These are phyloP conservation scores for Trinectes maculatus DNA, from an alignment of 2,113 vertebrate genomes.

Conservation along the genomic window DNA sequence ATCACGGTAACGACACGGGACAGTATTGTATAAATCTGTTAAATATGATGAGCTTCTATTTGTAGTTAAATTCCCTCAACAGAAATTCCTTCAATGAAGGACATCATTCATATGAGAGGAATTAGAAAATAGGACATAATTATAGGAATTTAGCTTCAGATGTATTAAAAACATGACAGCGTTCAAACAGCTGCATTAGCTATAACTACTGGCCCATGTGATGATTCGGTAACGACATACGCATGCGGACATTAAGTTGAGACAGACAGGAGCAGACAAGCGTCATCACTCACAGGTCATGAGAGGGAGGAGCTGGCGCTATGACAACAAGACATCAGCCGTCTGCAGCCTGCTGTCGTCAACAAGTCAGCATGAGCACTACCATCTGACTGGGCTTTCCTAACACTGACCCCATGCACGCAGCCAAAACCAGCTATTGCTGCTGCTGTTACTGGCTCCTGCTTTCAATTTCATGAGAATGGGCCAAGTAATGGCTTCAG, in stretches of 20 bases:
- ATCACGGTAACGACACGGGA: slow-evolving; percentile 42
- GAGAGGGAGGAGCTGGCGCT: slow-evolving; percentile 61
- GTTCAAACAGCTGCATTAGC: slow-evolving; percentile 2
- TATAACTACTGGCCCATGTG: slow-evolving; percentile 4
- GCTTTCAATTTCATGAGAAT: slow-evolving; percentile 78
- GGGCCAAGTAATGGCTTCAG: slow-evolving; percentile 77
- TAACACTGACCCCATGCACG: slow-evolving; percentile 48
- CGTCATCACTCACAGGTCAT: slow-evolving; percentile 57
- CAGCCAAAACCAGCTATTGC: slow-evolving; percentile 71
- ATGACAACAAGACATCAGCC: slow-evolving; percentile 73
- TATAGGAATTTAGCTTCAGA: not conserved
- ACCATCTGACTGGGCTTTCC: slow-evolving; percentile 74
- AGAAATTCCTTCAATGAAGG: not conserved
- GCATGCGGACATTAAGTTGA: slow-evolving; percentile 57
- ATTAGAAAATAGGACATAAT: too few relatives aligned
- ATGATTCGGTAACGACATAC: slow-evolving; percentile 42
- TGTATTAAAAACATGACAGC: not conserved
- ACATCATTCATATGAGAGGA: too few relatives aligned
- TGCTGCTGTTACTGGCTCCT: slow-evolving; percentile 73
- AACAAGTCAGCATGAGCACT: slow-evolving; percentile 70
- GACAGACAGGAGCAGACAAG: slow-evolving; percentile 45
- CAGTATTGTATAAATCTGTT: slow-evolving; percentile 20
- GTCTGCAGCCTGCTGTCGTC: slow-evolving; percentile 66
- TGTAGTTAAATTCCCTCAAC: slow-evolving; percentile 1
- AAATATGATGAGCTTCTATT: slow-evolving; percentile 8